These are phyloP conservation scores for Centropus bengalensis DNA, from an alignment of 2,113 vertebrate species.

Conservation along the genomic window DNA sequence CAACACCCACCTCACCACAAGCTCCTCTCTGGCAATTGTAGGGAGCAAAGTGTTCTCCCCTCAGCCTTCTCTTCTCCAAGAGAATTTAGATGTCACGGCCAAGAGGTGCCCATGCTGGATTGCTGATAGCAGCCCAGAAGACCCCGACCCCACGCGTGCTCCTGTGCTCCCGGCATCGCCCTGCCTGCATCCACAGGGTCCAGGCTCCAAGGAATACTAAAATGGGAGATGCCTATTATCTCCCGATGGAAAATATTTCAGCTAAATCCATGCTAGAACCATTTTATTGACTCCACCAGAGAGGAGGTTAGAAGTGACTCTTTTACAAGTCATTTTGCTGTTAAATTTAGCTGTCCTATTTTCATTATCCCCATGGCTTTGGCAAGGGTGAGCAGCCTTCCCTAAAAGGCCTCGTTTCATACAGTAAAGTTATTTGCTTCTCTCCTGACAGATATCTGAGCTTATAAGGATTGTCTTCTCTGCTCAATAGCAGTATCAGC, in stretches of 20 bases:
- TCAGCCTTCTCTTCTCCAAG: no score
- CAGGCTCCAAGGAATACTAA: not conserved
- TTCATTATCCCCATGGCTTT: slow-evolving; percentile 68
- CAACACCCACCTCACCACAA: no score
- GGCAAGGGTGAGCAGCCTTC: slow-evolving; percentile 67
- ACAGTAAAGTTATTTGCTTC: slow-evolving; percentile 64
- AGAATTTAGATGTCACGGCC: not conserved
- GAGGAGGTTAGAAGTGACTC: slow-evolving; percentile 50
- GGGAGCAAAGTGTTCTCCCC: no score
- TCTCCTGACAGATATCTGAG: slow-evolving; percentile 71
- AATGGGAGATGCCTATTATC: not conserved
- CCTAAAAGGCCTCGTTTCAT: slow-evolving; percentile 70
- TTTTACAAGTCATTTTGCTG: slow-evolving; percentile 69
- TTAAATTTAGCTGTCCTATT: slow-evolving; percentile 75
- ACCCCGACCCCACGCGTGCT: not conserved
- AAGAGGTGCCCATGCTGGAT: not conserved
- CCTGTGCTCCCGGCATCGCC: rapidly evolving
- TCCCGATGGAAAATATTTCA: slow-evolving; percentile 51
- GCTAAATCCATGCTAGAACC: slow-evolving; percentile 57
- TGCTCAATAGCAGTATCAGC: slow-evolving; percentile 45
- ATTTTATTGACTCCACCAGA: slow-evolving; percentile 56
- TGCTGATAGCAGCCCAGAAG: not conserved
- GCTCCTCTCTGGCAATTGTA: no score
- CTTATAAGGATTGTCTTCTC: slow-evolving; percentile 69
- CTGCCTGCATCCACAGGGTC: rapidly evolving